Base-by-base conservation (phyloP, 2,113 vertebrate species). In the Salvelinus sp. region DNA sequence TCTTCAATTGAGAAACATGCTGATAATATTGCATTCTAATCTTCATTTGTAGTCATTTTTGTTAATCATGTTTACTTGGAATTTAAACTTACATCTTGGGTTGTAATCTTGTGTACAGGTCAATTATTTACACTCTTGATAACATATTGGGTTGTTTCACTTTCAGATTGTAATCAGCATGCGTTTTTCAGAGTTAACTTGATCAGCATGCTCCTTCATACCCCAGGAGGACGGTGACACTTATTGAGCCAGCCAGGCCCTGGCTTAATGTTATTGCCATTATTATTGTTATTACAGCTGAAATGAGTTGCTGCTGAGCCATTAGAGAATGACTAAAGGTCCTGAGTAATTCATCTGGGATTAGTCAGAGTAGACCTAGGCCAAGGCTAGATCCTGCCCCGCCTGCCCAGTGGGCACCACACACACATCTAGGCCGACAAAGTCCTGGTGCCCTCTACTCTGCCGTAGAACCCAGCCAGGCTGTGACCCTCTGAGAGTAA, bases 281-380 rank as follows among this genome's bases (percentile, higher is more conserved):
- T 7, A 38, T 12, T 44, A 10, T 44, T 44, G 27, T 84, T 81
- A 69, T 85, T 82, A 74, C 54, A 60, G 62, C 72, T 69, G 78
- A 85, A 88, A 80, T 71, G 72, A 78, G 69, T 30, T 25, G 13
- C 7, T 78, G 85, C 86, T 88, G 84, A 85, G 70, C 82, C 83
- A 54, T 79, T 82, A 76, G n/a, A n/a, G n/a, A n/a, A n/a, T n/a
- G n/a, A n/a, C n/a, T n/a, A n/a, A n/a, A n/a, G n/a, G n/a, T n/a
- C n/a, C n/a, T 63, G 13, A 67, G 50, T 67, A 72, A 69, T 73
- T 58, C 57, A 75, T 69, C 68, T 30, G 44, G 47, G 47, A 76
- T 80, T 80, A 73, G 76, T 80, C 28, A 30, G 71, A 44, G 38
- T 10, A 27, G 25, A 25, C 47, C 10, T 1, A 47, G 4, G 23